Percentiles rank a stretch among this genome's conserved stretches.
phyloP scores from a whole-genome alignment of 1,140 invertebrate genomes.

The Drosophila kanapiae region DNA sequence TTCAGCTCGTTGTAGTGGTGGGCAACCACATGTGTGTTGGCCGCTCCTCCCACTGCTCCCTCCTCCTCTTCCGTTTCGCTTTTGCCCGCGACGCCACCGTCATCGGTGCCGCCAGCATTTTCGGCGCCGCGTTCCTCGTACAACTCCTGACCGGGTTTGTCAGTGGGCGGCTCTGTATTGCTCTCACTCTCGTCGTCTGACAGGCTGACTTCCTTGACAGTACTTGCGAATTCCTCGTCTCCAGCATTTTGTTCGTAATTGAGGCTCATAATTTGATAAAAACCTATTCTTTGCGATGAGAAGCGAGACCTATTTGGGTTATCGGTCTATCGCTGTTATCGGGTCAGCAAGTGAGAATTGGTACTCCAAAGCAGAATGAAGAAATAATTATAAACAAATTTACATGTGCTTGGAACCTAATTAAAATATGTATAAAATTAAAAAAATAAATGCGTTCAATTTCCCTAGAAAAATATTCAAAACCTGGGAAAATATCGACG shows the following conservation, averaged over 20 bases:
- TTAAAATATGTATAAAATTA: too few relatives aligned
- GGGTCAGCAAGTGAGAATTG: constrained; percentile 2
- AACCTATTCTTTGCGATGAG: neutral
- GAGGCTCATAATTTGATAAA: constrained; percentile 55
- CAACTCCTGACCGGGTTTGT: constrained; percentile 9
- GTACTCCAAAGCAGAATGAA: neutral
- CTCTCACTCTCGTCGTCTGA: constrained; percentile 66
- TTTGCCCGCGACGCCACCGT: neutral
- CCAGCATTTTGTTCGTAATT: constrained; percentile 59
- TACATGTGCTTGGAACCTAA: neutral
- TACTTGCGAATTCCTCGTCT: constrained; percentile 43
- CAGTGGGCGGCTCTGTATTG: constrained; percentile 12
- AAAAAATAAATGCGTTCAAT: neutral
- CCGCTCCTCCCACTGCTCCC: constrained; percentile 34
- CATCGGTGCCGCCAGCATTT: neutral
- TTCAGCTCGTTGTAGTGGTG: constrained; percentile 94
- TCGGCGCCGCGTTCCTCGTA: constrained; percentile 10
- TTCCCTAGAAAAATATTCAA: accelerated
- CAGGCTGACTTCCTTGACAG: constrained; percentile 39
- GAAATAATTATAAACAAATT: neutral
- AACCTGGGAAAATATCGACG: too few relatives aligned
- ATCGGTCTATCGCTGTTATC: constrained; percentile 17
- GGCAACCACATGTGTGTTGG: constrained; percentile 89
- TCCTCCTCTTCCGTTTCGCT: constrained; percentile 18
- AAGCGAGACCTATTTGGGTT: neutral